These are phyloP conservation scores for Hypercompe scribonia DNA, from an alignment of 2,888 invertebrate genomes.

Conservation along the genomic window DNA sequence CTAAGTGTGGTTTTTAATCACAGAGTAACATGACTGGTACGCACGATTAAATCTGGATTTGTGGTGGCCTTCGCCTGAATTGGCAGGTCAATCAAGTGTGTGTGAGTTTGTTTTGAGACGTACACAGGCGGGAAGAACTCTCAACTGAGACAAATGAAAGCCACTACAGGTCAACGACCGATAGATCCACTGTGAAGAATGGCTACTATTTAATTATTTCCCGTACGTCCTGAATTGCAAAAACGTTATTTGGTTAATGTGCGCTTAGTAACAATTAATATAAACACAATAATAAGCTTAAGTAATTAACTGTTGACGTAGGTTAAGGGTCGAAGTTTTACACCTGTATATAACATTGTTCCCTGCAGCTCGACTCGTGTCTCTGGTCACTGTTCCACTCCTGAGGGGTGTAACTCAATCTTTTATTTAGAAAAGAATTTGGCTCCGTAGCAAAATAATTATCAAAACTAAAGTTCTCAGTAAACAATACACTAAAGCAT, in stretches of 20 bases:
- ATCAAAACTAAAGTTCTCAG: no score
- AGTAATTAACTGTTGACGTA: no score
- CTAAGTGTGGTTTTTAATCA: conserved; percentile 23
- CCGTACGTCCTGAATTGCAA: background rate
- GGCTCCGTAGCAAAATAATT: no score
- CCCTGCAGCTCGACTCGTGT: background rate
- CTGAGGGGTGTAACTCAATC: no score
- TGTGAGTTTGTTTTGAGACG: conserved; percentile 16
- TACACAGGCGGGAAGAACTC: background rate
- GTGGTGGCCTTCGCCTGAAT: conserved; percentile 50
- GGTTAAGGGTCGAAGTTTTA: no score
- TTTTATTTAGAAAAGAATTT: no score
- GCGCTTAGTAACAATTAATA: background rate
- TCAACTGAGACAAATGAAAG: background rate
- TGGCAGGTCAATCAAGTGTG: conserved; percentile 35
- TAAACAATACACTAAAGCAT: no score
- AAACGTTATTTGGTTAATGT: background rate
- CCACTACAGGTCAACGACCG: conserved; percentile 5
- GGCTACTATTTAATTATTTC: conserved; percentile 5
- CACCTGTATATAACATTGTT: no score
- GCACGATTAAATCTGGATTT: conserved; percentile 51
- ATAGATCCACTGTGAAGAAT: background rate
- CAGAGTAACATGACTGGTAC: conserved; percentile 13
- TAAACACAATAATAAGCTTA: background rate
- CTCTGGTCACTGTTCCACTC: no score